These are phyloP conservation scores for Lepus americanus DNA, from an alignment of 2,113 vertebrate genomes.

Conservation along the genomic window DNA sequence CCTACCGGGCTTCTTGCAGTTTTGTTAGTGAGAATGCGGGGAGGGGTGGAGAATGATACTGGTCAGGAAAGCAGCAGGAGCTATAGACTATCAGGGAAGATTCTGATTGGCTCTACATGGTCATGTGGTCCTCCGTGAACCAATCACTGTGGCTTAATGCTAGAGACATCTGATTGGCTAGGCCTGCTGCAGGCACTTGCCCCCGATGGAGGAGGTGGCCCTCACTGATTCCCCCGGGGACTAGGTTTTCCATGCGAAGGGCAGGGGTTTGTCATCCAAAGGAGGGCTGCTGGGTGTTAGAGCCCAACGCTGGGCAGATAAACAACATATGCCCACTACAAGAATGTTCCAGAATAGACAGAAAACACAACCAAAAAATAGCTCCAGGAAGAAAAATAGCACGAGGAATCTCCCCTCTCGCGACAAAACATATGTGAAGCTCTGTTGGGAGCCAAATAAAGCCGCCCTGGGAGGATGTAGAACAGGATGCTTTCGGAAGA, in stretches of 20 bases:
- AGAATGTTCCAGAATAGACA: constrained; percentile 49
- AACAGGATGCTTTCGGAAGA: constrained; percentile 34
- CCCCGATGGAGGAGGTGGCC: not conserved
- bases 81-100: not conserved
- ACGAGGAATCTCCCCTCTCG: constrained; percentile 63
- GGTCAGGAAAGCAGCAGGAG: not conserved
- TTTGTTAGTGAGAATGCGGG: not conserved
- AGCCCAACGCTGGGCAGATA: constrained; percentile 1
- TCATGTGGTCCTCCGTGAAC: not conserved
- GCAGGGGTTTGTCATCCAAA: not conserved
- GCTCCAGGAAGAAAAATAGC: constrained; percentile 34
- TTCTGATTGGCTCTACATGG: not conserved
- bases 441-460: constrained; percentile 65
- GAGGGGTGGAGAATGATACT: not conserved
- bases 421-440: constrained; percentile 46
- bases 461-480: constrained; percentile 7
- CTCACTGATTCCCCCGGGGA: not conserved
- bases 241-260: not conserved
- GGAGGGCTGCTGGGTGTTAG: not conserved
- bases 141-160: not conserved
- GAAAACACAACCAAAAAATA: constrained; percentile 56
- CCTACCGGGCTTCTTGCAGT: not conserved
- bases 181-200: not conserved
- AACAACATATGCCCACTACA: constrained; percentile 35
- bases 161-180: not conserved